phyloP scores from a whole-genome alignment of 2,888 invertebrate genomes.

The Serrognathus titanus region DNA sequence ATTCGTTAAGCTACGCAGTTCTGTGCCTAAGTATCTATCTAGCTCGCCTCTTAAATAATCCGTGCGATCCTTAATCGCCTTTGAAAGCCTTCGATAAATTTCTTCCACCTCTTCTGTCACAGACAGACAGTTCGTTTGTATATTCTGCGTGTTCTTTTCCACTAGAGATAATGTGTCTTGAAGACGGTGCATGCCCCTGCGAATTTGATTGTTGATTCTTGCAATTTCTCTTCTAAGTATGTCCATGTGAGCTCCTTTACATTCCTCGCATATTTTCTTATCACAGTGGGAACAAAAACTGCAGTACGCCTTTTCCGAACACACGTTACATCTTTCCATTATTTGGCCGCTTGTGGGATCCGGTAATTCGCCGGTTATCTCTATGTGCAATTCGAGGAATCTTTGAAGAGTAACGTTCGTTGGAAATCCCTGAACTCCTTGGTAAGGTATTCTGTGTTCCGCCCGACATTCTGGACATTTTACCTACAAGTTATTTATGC shows the following conservation, averaged over 20 bases:
- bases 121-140: constrained; percentile 85
- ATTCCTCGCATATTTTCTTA: constrained; percentile 94
- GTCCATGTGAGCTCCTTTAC: constrained; percentile 95
- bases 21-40: constrained; percentile 86
- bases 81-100: constrained; percentile 80
- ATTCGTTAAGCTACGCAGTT: constrained; percentile 79
- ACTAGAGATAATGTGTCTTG: constrained; percentile 81
- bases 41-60: constrained; percentile 85
- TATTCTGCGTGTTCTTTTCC: constrained; percentile 82
- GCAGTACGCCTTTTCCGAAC: constrained; percentile 89
- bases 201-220: constrained; percentile 55
- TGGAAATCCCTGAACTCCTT: constrained; percentile 91
- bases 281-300: constrained; percentile 93
- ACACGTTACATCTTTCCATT: constrained; percentile 91
- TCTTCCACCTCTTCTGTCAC: constrained; percentile 94
- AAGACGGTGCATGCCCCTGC: constrained; percentile 82
- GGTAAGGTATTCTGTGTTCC: constrained; percentile 93
- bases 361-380: constrained; percentile 87
- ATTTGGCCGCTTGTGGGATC: constrained; percentile 88
- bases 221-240: constrained; percentile 71
- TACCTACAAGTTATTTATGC: constrained; percentile 55
- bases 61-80: constrained; percentile 86
- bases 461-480: constrained; percentile 98
- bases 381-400: constrained; percentile 90
- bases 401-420: constrained; percentile 94